These are phyloP conservation scores for Mactra quadrangularis DNA, from an alignment of 1,140 invertebrate species.

Conservation along the genomic window DNA sequence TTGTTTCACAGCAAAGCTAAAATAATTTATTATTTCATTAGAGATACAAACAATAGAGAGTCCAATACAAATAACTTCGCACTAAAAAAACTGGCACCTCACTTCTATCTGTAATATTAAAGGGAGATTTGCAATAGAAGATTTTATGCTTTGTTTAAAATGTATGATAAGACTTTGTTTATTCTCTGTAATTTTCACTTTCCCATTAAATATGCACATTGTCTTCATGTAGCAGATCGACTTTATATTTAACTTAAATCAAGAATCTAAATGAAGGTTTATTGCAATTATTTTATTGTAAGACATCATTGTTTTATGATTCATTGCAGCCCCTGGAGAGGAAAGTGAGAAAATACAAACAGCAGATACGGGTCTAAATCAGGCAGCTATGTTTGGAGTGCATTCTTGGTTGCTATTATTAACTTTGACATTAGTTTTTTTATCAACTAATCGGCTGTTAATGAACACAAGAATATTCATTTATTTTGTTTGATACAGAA, in stretches of 20 bases:
- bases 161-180: neutral
- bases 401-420: neutral
- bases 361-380: neutral
- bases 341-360: constrained; percentile 19
- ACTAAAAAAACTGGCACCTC: no score
- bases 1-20: no score
- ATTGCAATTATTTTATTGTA: neutral
- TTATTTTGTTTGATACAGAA: no score
- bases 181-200: neutral
- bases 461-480: no score
- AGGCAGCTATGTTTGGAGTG: no score
- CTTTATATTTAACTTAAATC: neutral
- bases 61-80: no score
- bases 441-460: no score
- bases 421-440: neutral
- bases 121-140: no score
- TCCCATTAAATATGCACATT: neutral
- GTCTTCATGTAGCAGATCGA: neutral
- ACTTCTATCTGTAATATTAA: no score
- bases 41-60: no score
- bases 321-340: constrained; percentile 2
- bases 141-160: neutral
- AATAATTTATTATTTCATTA: no score
- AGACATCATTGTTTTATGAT: neutral
- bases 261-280: neutral